A percentile compares a stretch with the other conserved stretches of the same genome.
Conservation (phyloP, 1,140 invertebrate genomes). For the Drosophila kurseongensis region DNA sequence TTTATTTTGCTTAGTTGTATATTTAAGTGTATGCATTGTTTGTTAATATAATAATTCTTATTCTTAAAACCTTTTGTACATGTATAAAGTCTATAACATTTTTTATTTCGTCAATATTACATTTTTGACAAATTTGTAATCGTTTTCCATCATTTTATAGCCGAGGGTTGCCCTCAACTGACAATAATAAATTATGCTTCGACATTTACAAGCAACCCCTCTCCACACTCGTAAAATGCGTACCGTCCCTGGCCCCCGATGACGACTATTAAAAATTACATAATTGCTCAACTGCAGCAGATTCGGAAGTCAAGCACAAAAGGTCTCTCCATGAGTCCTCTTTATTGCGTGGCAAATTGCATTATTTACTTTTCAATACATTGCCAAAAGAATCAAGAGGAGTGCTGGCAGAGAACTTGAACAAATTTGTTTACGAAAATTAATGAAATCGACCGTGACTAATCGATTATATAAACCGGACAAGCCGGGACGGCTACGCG, state of each 20-base stretch:
- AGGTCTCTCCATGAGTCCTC: slow-evolving; percentile 28
- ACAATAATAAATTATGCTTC: slow-evolving; percentile 77
- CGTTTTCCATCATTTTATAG: slow-evolving; percentile 57
- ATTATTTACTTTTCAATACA: slow-evolving; percentile 74
- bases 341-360: slow-evolving; percentile 66
- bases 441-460: slow-evolving; percentile 72
- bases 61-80: no score
- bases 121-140: slow-evolving; percentile 60
- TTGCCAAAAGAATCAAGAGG: slow-evolving; percentile 40
- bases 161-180: slow-evolving; percentile 44
- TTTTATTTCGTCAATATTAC: background rate
- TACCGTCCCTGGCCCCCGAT: slow-evolving; percentile 44
- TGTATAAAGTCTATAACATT: background rate
- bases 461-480: slow-evolving; percentile 59
- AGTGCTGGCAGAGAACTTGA: slow-evolving; percentile 33
- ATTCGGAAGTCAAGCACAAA: slow-evolving; percentile 46
- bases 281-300: slow-evolving; percentile 72
- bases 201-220: slow-evolving; percentile 64
- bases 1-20: no score
- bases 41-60: no score
- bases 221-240: slow-evolving; percentile 48
- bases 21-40: no score
- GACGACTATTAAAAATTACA: slow-evolving; percentile 77
- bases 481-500: slow-evolving; percentile 16
- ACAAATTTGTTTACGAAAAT: slow-evolving; percentile 75